Conservation (phyloP, 2,888 invertebrate species). For the Panopea generosa region DNA sequence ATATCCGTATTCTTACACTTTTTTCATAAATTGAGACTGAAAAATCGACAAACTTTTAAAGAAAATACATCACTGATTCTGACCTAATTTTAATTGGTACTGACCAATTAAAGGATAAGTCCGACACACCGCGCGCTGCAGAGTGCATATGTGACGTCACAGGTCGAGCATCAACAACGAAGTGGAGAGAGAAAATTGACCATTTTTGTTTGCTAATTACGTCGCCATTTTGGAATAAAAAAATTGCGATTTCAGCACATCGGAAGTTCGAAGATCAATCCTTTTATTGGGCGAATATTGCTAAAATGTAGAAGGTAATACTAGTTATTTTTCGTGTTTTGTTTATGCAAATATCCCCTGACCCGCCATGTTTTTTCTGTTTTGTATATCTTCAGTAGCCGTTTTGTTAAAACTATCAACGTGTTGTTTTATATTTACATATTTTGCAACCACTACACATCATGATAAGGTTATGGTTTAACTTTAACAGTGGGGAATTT, state of each 20-base stretch:
- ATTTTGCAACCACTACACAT: too few species aligned
- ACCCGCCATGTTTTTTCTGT: conserved; percentile 64
- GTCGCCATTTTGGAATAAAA: conserved; percentile 62
- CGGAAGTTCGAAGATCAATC: conserved; percentile 35
- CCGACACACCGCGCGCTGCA: conserved; percentile 70
- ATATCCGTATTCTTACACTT: too few species aligned
- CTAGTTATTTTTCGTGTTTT: conserved; percentile 55
- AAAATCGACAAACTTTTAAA: too few species aligned
- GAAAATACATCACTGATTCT: background rate
- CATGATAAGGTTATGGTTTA: too few species aligned
- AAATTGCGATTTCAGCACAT: conserved; percentile 29
- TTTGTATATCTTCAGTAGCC: conserved; percentile 4
- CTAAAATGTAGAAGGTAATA: conserved; percentile 45
- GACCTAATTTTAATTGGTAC: conserved; percentile 9
- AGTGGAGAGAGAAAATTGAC: conserved; percentile 59
- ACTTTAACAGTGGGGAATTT: too few species aligned
- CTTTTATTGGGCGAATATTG: conserved; percentile 9
- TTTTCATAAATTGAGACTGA: too few species aligned
- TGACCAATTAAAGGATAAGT: conserved; percentile 38
- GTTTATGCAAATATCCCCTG: conserved; percentile 55
- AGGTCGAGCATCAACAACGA: conserved; percentile 79
- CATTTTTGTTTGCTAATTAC: conserved; percentile 62
- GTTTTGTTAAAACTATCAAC: too few species aligned
- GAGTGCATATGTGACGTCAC: conserved; percentile 76
- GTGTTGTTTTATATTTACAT: too few species aligned